Evolutionary conservation across 2,888 invertebrate genomes (phyloP), one percentile per base, ranked within the genome.

Genomic region (Monopis laevigella): DNA sequence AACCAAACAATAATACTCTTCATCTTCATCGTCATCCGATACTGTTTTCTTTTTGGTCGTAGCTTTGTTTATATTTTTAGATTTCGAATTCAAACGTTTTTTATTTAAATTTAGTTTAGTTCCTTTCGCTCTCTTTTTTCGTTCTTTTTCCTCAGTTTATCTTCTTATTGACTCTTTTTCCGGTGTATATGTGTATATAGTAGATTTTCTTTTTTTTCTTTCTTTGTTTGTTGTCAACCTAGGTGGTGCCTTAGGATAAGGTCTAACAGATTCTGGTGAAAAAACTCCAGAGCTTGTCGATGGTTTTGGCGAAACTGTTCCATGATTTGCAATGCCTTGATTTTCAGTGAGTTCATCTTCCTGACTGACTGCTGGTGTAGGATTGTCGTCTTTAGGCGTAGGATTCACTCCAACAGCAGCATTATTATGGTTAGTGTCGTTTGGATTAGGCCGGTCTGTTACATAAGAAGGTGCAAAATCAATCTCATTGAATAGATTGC

Each of bases 1-100:
- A 6, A 38, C 21, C 38, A 38, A 38, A 19, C 38, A 38, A n/a
- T 38, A 38, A 38, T 38, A 38, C 38, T 38, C 38, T 19, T 38
- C 38, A 24, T 24, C 24, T 24, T 24, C 24, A 38, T 38, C 38
- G 6, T n/a, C n/a, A n/a, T n/a, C n/a, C n/a, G n/a, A n/a, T n/a
- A 12, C 18, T 19, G 21, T 24, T 38, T 5, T 38, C 21, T n/a
- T n/a, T 13, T 24, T 24, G 8, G 24, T 24, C 24, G 8, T 24
- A 24, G 24, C 24, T 24, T 24, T 24, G 8, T 8, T 24, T 24
- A 24, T 24, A 24, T 24, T 24, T 24, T 24, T 24, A 24, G 24
- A 24, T 24, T 24, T 24, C 24, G 8, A 7, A 24, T 24, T 24
- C 24, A 24, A 24, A 24, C 6, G 7, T 24, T 24, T 24, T 24